phyloP scores from a whole-genome alignment of 2,888 invertebrate species.

The Stenurella melanura region DNA sequence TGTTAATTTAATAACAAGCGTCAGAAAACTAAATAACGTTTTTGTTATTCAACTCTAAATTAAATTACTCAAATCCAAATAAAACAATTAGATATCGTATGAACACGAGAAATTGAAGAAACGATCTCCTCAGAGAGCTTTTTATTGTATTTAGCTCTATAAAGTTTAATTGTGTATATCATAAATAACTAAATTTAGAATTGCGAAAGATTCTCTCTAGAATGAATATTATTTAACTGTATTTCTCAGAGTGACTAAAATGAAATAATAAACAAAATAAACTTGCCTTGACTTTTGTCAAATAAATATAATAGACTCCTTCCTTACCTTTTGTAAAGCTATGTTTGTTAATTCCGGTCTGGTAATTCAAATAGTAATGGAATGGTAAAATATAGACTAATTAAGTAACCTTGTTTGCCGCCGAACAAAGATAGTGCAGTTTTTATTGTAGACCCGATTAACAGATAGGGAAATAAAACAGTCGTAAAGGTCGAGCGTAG shows the following conservation, averaged over 20 bases:
- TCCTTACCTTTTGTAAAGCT: conserved; percentile 10
- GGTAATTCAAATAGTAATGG: conserved; percentile 35
- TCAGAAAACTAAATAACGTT: too few species aligned
- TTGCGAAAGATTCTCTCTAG: not conserved
- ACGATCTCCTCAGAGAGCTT: too few species aligned
- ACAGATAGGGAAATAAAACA: conserved; percentile 54
- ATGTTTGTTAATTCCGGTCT: conserved; percentile 12
- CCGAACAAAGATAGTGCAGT: conserved; percentile 52
- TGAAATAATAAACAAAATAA: not conserved
- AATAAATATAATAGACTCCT: not conserved
- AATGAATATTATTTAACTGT: not conserved
- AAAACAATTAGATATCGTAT: too few species aligned
- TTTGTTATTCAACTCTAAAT: too few species aligned
- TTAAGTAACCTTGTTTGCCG: conserved; percentile 50
- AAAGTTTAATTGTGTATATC: not conserved
- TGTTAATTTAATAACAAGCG: too few species aligned
- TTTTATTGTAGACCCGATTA: conserved; percentile 54
- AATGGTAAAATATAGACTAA: conserved; percentile 46
- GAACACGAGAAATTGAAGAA: too few species aligned
- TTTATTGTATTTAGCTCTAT: too few species aligned
- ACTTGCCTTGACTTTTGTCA: not conserved
- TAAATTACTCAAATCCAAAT: too few species aligned
- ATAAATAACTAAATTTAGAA: not conserved
- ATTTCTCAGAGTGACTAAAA: not conserved
- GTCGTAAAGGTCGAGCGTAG: conserved; percentile 46